Evolutionary conservation across 1,140 invertebrate species (phyloP).

Genomic region (Drosophila ohnishii): DNA sequence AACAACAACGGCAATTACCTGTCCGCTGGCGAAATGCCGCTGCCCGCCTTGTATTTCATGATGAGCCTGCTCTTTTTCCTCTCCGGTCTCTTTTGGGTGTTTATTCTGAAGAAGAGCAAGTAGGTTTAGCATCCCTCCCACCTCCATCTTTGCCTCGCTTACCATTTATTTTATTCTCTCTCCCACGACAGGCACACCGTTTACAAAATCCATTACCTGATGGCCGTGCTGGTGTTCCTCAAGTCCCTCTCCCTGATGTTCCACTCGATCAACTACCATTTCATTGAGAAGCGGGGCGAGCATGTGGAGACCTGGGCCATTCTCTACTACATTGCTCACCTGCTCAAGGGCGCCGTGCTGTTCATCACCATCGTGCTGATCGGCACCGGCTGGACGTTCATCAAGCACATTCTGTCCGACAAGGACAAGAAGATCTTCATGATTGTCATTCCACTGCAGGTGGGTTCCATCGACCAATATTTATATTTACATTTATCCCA

Average conservation of each 20-base stretch:
- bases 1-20: constrained; percentile 94
- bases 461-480: constrained; percentile 75
- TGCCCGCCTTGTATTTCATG: constrained; percentile 95
- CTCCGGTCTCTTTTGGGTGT: constrained; percentile 95
- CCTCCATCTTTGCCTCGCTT: background rate
- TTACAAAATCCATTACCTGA: constrained; percentile 98
- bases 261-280: constrained; percentile 98
- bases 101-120: constrained; percentile 93
- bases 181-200: constrained; percentile 87
- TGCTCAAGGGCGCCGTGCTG: constrained; percentile 96
- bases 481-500: no score
- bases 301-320: constrained; percentile 99
- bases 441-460: constrained; percentile 98
- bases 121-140: constrained; percentile 67
- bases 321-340: constrained; percentile 97
- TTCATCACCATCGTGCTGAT: constrained; percentile 98
- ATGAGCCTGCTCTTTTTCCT: constrained; percentile 96
- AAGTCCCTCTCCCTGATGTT: constrained; percentile 97
- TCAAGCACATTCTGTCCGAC: constrained; percentile 98
- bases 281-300: constrained; percentile 96
- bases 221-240: constrained; percentile 96
- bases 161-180: background rate
- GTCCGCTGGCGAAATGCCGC: constrained; percentile 98
- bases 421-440: constrained; percentile 99
- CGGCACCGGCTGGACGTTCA: constrained; percentile 99